Base-by-base conservation (phyloP, 2,888 invertebrate species). In the Leptothorax acervorum region DNA sequence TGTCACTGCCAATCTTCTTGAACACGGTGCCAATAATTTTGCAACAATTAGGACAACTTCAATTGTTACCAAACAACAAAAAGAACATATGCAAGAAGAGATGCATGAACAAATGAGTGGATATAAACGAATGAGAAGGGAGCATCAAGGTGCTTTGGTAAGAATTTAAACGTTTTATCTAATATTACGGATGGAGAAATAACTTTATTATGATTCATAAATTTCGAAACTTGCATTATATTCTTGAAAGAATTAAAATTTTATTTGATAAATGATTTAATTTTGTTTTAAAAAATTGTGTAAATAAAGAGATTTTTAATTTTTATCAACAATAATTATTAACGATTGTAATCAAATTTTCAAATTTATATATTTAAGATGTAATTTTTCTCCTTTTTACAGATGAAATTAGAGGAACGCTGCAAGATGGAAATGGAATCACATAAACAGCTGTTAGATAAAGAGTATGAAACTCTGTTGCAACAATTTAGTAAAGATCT, bases 101-200 rank as follows among this genome's bases (percentile, higher is more conserved):
- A 98, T 99, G 98, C 98, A 99, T 95, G 99, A 99, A 95, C 99
- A 99, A 96, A 99, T 99, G 98, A 98, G 98, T 78, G 99, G 99
- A 35, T 99, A 99, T 95, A 99, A 99, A 95, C 96, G 99, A 89
- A 98, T 99, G 98, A 96, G 99, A 87, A 97, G 99, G 88, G 99
- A 99, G 95, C 99, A 99, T 95, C 99, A 99, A 95, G 98, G 98
- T 90, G 99, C 99, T 90, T 96, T 99, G 93, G 96, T 94, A 88
- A 91, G 87, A 39, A 57, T 81, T 60, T 96, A 96, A 95, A 96
- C 95, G 88, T 82, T 90, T 23, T 45, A 53, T 55, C 12, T 60
- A 39, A 15, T 39, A 65, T 53, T 18, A 68, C 11, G 0, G 2
- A 31, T 82, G 35, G 1, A 60, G 23, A 15, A 66, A 66, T 12